A percentile compares a stretch with the other conserved stretches of the same genome.
These are phyloP conservation scores for Agrypnia vestita DNA, from an alignment of 1,140 invertebrate species.

Conservation along the genomic window DNA sequence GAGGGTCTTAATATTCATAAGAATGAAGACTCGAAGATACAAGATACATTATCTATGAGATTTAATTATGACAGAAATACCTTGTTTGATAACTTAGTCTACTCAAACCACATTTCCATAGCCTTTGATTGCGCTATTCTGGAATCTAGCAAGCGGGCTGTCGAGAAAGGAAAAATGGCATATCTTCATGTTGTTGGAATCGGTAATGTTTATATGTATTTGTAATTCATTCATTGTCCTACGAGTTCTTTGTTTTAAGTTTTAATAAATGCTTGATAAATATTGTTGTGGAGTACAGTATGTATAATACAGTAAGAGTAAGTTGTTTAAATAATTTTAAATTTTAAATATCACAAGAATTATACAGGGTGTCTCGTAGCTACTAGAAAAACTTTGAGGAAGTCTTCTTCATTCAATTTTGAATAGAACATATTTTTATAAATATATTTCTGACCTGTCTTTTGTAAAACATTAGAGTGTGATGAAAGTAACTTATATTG, in stretches of 20 bases:
- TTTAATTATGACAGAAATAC: constrained; percentile 25
- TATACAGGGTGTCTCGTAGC: too few relatives aligned
- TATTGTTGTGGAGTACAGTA: too few relatives aligned
- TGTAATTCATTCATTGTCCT: too few relatives aligned
- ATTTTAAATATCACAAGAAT: not conserved
- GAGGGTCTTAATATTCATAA: constrained; percentile 31
- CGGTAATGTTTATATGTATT: constrained; percentile 58
- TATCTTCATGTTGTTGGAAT: constrained; percentile 68
- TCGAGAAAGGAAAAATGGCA: constrained; percentile 60
- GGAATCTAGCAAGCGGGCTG: constrained; percentile 64
- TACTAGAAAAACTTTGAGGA: too few relatives aligned
- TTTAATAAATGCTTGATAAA: too few relatives aligned
- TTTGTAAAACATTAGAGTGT: too few relatives aligned
- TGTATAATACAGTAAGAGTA: too few relatives aligned
- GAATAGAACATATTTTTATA: too few relatives aligned
- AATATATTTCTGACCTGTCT: too few relatives aligned
- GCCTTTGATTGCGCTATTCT: constrained; percentile 63
- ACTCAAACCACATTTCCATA: constrained; percentile 62
- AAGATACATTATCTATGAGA: constrained; percentile 17
- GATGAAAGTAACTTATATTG: too few relatives aligned
- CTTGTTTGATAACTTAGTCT: constrained; percentile 63
- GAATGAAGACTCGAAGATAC: constrained; percentile 15
- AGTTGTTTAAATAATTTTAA: not conserved
- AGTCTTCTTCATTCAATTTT: too few relatives aligned
- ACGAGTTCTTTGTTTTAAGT: too few relatives aligned